Conservation (phyloP, 2,113 vertebrate genomes). For the Fulmarus glacialis region DNA sequence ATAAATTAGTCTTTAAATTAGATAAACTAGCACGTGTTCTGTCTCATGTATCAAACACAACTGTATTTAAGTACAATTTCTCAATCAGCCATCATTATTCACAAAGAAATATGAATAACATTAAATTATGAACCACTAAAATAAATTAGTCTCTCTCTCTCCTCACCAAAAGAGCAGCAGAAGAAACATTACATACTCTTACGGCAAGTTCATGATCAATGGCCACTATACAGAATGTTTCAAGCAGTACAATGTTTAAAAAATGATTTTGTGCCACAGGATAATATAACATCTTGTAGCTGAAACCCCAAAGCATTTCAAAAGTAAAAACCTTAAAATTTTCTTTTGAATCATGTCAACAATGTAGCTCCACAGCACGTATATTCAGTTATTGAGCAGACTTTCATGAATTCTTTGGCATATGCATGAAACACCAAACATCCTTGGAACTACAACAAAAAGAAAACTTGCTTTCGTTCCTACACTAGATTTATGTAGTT, state of each 20-base stretch:
- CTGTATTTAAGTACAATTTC: background rate
- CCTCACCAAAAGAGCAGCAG: background rate
- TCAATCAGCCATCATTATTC: background rate
- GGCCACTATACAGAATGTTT: accelerated
- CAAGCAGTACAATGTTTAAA: background rate
- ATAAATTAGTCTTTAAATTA: background rate
- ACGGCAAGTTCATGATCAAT: background rate
- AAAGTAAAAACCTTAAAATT: background rate
- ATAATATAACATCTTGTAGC: background rate
- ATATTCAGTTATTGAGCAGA: background rate
- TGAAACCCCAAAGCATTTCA: background rate
- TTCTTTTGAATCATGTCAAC: background rate
- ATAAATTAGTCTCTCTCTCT: background rate
- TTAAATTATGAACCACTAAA: background rate
- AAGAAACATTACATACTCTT: background rate
- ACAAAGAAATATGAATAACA: background rate
- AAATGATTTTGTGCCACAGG: background rate
- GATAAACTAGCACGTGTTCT: background rate
- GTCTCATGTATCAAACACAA: background rate
- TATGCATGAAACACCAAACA: background rate
- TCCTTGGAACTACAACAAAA: background rate
- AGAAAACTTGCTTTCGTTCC: background rate
- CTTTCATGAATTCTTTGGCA: background rate
- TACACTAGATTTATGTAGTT: background rate
- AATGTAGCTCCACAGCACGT: background rate